phyloP scores from a whole-genome alignment of 2,888 invertebrate genomes.

The Arrhopalites spinosus region DNA sequence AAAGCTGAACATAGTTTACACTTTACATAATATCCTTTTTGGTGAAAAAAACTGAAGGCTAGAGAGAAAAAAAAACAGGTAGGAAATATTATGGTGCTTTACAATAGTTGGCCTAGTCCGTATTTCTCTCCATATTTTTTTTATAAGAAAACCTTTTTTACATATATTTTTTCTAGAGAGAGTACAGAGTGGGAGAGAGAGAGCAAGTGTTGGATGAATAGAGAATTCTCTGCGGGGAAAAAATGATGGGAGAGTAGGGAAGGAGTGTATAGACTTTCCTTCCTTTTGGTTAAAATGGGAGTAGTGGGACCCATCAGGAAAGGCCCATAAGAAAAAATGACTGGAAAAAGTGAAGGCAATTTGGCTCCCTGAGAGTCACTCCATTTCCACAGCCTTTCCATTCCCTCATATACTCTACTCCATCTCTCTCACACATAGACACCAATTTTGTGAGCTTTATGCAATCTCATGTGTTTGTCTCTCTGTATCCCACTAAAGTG shows the following conservation, averaged over 20 bases:
- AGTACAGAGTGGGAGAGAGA: background rate
- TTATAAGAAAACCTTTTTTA: no score
- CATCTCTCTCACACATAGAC: background rate
- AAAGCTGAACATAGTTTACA: no score
- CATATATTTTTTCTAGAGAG: background rate
- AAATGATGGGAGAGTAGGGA: conserved; percentile 22
- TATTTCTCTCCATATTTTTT: no score
- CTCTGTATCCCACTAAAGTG: background rate
- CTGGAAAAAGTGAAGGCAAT: conserved; percentile 46
- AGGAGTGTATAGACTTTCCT: conserved; percentile 25
- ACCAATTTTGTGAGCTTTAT: background rate
- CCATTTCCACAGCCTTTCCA: conserved; percentile 19
- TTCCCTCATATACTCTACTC: background rate
- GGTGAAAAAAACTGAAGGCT: no score
- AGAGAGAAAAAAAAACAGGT: no score
- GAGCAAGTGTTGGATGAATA: conserved; percentile 12
- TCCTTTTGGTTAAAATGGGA: conserved; percentile 36
- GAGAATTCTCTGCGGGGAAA: conserved; percentile 31
- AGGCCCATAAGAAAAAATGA: conserved; percentile 47
- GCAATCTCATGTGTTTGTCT: background rate
- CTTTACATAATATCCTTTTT: no score
- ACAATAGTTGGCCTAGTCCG: no score
- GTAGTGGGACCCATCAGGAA: conserved; percentile 42
- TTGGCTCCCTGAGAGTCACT: conserved; percentile 36
- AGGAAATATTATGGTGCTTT: no score